A percentile compares a stretch with the other conserved stretches of the same genome.
These are phyloP conservation scores for Pachyseris speciosa DNA, from an alignment of 64 coral and sea anemone species.

Conservation along the genomic window DNA sequence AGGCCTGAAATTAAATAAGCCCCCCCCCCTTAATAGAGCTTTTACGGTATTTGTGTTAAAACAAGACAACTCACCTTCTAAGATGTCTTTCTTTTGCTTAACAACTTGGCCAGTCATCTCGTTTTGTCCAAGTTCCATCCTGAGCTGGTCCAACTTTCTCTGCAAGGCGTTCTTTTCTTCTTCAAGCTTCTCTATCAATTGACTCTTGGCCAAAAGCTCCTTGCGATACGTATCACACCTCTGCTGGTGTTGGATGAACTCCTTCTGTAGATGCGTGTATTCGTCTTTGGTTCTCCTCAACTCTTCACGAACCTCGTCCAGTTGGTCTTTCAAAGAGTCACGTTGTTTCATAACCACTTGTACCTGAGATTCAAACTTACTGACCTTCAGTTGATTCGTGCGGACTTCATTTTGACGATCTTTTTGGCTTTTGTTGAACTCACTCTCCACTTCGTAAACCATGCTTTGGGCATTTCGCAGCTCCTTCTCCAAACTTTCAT, in stretches of 20 bases:
- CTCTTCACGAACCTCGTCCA: conserved; percentile 83
- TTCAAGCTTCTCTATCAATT: conserved; percentile 78
- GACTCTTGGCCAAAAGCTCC: conserved; percentile 81
- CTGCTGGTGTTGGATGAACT: conserved; percentile 94
- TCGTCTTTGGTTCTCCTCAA: conserved; percentile 77
- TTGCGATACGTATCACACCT: conserved; percentile 86
- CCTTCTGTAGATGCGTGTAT: conserved; percentile 73
- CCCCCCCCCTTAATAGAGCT: no score
- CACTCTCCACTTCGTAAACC: conserved; percentile 58
- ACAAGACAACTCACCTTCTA: conserved; percentile 51
- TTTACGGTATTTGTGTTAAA: no score
- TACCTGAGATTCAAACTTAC: conserved; percentile 89
- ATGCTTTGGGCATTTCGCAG: conserved; percentile 47
- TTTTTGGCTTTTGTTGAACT: conserved; percentile 65
- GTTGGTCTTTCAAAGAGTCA: conserved; percentile 77
- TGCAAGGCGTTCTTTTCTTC: conserved; percentile 55
- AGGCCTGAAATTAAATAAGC: no score
- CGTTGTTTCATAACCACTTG: conserved; percentile 87
- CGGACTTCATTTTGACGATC: conserved; percentile 72
- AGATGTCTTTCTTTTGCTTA: conserved; percentile 61
- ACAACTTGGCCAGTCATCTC: conserved; percentile 67
- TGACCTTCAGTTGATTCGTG: conserved; percentile 73
- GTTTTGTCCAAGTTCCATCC: conserved; percentile 49
- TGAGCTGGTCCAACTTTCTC: conserved; percentile 61
- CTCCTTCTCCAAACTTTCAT: conserved; percentile 73